Evolutionary conservation across 1,140 invertebrate species (phyloP).

Genomic region (Hetaerina americana): DNA sequence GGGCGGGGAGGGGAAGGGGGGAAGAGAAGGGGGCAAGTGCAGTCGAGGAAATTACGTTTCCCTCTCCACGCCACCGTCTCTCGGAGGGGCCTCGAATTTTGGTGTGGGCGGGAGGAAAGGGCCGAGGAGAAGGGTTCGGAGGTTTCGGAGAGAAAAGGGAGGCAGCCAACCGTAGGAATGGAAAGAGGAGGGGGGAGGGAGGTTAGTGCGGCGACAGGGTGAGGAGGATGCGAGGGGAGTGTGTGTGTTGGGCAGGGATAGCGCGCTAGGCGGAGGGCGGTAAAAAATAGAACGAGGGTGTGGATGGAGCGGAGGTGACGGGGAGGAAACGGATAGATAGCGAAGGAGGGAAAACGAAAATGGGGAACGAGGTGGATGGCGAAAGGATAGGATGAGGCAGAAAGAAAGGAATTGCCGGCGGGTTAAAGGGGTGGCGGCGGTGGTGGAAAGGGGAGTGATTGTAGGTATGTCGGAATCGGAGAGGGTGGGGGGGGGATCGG

Average conservation of each 20-base stretch:
- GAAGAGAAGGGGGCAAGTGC: no score
- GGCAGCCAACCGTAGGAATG: no score
- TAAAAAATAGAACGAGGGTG: background rate
- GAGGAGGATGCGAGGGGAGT: background rate
- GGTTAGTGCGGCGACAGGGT: background rate
- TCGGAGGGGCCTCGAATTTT: no score
- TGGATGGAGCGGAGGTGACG: background rate
- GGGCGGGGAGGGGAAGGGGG: no score
- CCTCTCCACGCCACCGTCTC: no score
- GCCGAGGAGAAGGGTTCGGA: background rate
- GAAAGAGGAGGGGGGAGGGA: background rate
- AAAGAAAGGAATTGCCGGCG: background rate
- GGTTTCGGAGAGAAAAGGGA: no score
- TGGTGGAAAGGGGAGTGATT: background rate
- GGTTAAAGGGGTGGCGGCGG: background rate
- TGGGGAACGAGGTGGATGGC: background rate
- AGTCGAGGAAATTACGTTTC: no score
- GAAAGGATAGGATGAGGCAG: background rate
- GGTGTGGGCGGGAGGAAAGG: background rate
- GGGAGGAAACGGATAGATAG: background rate
- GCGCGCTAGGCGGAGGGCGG: no score
- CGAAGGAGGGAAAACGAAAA: background rate
- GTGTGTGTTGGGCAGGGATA: background rate
- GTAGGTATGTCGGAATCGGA: background rate
- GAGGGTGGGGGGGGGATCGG: background rate